These are phyloP conservation scores for Trimorus sp. DNA, from an alignment of 2,888 invertebrate genomes.

Conservation along the genomic window DNA sequence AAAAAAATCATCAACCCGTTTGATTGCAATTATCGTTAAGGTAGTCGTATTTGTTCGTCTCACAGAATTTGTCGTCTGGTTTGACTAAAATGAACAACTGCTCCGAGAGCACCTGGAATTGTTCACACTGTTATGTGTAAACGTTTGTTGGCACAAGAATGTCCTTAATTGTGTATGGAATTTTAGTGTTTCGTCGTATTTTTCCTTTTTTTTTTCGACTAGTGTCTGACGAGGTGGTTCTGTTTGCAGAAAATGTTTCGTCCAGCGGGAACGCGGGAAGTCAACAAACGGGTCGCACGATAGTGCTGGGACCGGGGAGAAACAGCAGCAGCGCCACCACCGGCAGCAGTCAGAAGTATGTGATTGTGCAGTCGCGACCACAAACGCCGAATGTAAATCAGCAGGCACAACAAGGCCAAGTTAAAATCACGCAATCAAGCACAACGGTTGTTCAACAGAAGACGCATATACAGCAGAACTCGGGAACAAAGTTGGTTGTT, in stretches of 20 bases:
- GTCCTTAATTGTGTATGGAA: constrained; percentile 8
- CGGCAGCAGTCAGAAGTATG: constrained; percentile 76
- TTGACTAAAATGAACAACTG: no score
- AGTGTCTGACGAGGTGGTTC: no score
- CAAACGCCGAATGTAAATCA: constrained; percentile 76
- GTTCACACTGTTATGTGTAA: background rate
- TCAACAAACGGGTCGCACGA: constrained; percentile 80
- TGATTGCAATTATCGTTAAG: no score
- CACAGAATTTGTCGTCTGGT: no score
- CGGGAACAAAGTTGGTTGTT: constrained; percentile 83
- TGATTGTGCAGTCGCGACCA: constrained; percentile 78
- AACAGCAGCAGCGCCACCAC: constrained; percentile 73
- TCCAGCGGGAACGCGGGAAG: no score
- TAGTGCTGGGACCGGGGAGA: constrained; percentile 82
- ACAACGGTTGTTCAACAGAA: constrained; percentile 70
- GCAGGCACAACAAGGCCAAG: constrained; percentile 66
- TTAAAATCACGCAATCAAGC: constrained; percentile 72
- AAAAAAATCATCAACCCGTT: no score
- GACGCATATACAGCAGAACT: constrained; percentile 74
- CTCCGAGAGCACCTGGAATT: no score
- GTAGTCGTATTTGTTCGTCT: no score
- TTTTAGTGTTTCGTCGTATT: no score
- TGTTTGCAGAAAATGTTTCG: no score
- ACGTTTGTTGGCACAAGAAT: constrained; percentile 5
- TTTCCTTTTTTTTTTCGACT: no score